A percentile compares a stretch with the other conserved stretches of the same genome.
These are phyloP conservation scores for Eclectus roratus DNA, from an alignment of 2,113 vertebrate species.

Conservation along the genomic window DNA sequence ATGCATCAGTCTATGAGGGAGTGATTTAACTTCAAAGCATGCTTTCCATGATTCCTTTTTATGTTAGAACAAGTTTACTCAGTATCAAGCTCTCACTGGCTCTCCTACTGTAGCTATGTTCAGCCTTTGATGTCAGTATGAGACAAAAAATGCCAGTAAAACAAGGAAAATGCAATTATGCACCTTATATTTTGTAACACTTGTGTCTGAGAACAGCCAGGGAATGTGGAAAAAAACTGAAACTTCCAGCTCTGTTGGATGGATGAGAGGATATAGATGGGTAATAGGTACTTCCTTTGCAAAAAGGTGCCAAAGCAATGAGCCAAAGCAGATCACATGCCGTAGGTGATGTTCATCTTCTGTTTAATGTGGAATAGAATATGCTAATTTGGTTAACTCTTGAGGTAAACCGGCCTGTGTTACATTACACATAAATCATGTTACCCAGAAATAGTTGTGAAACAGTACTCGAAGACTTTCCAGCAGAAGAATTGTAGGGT, in stretches of 20 bases:
- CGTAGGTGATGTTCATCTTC: background rate
- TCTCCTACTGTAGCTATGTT: background rate
- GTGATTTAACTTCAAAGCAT: background rate
- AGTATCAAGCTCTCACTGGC: background rate
- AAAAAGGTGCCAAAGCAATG: background rate
- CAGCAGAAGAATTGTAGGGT: background rate
- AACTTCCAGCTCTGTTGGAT: background rate
- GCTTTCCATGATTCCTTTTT: background rate
- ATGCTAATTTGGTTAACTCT: background rate
- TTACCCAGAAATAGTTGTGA: background rate
- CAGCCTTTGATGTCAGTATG: background rate
- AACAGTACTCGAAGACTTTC: background rate
- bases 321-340: background rate
- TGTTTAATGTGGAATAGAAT: background rate
- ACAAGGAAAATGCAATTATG: background rate
- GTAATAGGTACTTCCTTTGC: background rate
- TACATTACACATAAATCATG: background rate
- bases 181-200: background rate
- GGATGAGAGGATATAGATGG: background rate
- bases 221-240: background rate
- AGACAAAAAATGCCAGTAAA: background rate
- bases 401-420: fast-evolving
- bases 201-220: background rate
- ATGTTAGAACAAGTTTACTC: background rate
- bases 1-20: background rate